phyloP scores from a whole-genome alignment of 2,797 vertebrate genomes.

The Oceanodroma leucorhoa region DNA sequence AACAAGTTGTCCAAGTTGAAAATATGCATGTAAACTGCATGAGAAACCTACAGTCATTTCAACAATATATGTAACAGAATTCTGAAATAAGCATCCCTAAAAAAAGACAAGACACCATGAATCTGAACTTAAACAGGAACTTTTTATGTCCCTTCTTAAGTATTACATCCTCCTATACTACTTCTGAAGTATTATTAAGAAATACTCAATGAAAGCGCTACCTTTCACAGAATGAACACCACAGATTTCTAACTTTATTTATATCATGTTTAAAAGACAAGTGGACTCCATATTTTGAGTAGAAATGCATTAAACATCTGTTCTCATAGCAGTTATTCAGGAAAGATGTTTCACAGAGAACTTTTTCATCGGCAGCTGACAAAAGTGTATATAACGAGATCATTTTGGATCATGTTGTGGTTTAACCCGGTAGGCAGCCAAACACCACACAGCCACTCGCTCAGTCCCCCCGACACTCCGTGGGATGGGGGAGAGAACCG shows the following conservation, averaged over 20 bases:
- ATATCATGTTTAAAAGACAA: background rate
- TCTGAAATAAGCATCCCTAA: background rate
- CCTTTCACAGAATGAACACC: background rate
- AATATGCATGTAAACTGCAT: background rate
- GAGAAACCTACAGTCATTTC: background rate
- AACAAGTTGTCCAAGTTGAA: background rate
- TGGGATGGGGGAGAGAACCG: too few relatives aligned
- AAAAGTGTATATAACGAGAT: conserved; percentile 69
- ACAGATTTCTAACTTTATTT: background rate
- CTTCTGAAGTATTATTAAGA: background rate
- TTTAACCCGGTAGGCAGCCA: too few relatives aligned
- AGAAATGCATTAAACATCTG: too few relatives aligned
- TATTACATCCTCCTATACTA: background rate
- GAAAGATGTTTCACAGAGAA: background rate
- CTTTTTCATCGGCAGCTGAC: conserved; percentile 53
- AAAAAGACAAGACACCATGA: background rate
- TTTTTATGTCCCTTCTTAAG: background rate
- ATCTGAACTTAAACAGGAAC: background rate
- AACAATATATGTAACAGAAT: background rate
- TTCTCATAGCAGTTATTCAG: background rate
- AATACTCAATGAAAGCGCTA: background rate
- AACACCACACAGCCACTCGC: too few relatives aligned
- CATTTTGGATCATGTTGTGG: background rate
- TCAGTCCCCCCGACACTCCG: too few relatives aligned
- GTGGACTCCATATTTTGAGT: background rate